These are phyloP conservation scores for Andinoacara biseriatus DNA, from an alignment of 2,113 vertebrate species.

Conservation along the genomic window DNA sequence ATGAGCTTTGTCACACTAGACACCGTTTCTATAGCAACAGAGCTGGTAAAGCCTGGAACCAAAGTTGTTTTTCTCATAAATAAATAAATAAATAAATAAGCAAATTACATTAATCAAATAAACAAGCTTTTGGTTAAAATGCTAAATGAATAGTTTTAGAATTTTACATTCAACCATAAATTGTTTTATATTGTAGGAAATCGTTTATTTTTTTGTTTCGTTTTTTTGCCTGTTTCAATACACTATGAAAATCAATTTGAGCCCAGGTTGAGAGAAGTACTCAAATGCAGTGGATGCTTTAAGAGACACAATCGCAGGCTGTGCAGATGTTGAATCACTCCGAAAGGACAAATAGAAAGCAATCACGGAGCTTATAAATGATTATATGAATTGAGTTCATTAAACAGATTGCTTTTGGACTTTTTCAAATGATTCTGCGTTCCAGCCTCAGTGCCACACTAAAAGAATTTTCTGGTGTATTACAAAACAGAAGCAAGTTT, in stretches of 20 bases:
- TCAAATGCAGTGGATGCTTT: neutral
- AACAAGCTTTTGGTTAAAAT: neutral
- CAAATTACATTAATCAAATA: constrained; percentile 44
- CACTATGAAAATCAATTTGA: neutral
- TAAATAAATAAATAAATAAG: constrained; percentile 32
- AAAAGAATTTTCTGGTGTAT: neutral
- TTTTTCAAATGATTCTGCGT: neutral
- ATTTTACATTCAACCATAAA: neutral
- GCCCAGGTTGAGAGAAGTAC: neutral
- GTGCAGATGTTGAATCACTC: constrained; percentile 13
- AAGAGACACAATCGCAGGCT: neutral
- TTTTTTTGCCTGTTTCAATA: neutral
- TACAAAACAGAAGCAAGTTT: neutral
- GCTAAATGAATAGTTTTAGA: neutral
- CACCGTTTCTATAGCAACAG: constrained; percentile 74
- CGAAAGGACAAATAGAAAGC: neutral
- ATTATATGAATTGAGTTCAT: neutral
- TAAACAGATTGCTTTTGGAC: neutral
- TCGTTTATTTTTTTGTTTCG: neutral
- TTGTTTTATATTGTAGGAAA: neutral
- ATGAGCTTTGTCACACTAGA: constrained; percentile 65
- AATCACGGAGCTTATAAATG: neutral
- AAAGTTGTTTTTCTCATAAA: constrained; percentile 57
- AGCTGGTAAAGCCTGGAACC: constrained; percentile 56
- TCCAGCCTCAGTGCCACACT: neutral